Conservation (phyloP, 2,888 invertebrate genomes). For the Drosophila quasianomalipes region DNA sequence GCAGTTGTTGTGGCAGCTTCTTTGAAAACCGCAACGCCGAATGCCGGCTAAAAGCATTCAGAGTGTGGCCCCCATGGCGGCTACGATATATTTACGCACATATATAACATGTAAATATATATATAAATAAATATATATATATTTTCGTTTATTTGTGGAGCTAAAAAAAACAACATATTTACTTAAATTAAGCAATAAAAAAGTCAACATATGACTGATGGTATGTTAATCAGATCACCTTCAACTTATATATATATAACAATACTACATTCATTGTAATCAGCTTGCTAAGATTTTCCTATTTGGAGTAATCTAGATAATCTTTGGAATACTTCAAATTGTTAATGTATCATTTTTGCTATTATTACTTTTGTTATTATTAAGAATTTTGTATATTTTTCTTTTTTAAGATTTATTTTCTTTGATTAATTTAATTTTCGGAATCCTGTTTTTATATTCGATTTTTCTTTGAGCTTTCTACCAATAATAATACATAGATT, state of each 20-base stretch:
- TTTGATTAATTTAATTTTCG: neutral
- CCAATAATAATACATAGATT: neutral
- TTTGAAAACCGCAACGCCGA: constrained; percentile 48
- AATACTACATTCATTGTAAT: neutral
- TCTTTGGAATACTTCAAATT: neutral
- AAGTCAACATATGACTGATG: neutral
- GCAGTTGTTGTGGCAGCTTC: constrained; percentile 27
- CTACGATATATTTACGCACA: constrained; percentile 30
- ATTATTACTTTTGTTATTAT: too few relatives aligned
- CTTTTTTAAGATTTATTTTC: neutral
- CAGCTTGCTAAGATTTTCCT: too few relatives aligned
- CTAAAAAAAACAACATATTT: neutral
- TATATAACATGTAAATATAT: constrained; percentile 16
- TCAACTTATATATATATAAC: neutral
- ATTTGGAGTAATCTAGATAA: neutral
- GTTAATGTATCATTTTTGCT: too few relatives aligned
- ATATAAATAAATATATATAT: neutral
- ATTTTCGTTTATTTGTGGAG: neutral
- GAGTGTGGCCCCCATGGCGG: constrained; percentile 48
- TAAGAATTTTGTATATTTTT: too few relatives aligned
- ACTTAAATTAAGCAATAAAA: neutral
- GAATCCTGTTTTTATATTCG: too few relatives aligned
- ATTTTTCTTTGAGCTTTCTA: too few relatives aligned
- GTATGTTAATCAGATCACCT: neutral
- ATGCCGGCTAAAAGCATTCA: constrained; percentile 53